Percentiles rank a stretch among this genome's conserved stretches.
phyloP scores from a whole-genome alignment of 2,888 invertebrate genomes.

The Leucophora obtusa region DNA sequence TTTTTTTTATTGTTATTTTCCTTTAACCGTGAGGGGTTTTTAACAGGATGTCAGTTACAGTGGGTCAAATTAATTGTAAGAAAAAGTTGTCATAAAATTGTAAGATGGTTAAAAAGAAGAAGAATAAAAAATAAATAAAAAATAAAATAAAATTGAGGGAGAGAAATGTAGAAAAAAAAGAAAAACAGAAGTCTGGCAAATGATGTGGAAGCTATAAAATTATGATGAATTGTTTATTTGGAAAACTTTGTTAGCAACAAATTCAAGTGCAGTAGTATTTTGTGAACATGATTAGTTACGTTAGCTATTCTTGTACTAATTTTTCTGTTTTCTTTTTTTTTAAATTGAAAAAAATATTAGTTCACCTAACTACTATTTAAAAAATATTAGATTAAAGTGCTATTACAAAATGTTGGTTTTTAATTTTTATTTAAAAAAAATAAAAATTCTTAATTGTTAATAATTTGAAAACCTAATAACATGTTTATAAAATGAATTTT shows the following conservation, averaged over 20 bases:
- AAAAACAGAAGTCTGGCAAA: conserved; percentile 29
- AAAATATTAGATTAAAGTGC: no score
- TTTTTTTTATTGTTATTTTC: conserved; percentile 43
- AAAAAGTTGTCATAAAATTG: conserved; percentile 40
- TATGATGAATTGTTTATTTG: conserved; percentile 44
- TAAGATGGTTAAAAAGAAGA: neutral
- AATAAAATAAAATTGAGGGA: neutral
- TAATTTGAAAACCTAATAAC: no score
- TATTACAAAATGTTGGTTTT: no score
- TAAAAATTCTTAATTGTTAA: no score
- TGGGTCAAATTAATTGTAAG: conserved; percentile 58
- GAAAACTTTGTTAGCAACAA: neutral
- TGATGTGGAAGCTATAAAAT: conserved; percentile 57
- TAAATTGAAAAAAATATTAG: no score
- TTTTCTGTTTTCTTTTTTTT: no score
- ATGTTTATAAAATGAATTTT: no score
- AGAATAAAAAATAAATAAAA: no score
- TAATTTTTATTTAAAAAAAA: no score
- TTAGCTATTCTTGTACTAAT: no score
- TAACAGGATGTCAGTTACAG: conserved; percentile 52
- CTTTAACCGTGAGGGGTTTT: conserved; percentile 41
- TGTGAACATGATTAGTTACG: neutral
- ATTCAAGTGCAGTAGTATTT: conserved; percentile 14
- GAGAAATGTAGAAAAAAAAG: neutral
- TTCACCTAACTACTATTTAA: no score